phyloP scores from a whole-genome alignment of 2,888 invertebrate species.

The Pogonocherus hispidulus region DNA sequence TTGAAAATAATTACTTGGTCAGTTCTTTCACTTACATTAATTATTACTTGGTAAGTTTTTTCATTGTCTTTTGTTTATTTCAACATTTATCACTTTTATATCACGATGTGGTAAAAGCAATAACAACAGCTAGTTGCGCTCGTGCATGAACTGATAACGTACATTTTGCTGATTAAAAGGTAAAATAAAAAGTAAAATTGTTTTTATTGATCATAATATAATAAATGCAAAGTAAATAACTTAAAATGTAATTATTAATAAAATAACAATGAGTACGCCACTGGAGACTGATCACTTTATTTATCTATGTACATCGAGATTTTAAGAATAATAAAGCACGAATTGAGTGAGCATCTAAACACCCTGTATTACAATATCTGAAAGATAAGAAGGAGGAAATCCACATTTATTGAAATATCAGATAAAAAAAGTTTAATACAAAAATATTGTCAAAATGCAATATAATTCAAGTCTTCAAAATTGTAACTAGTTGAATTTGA shows the following conservation, averaged over 20 bases:
- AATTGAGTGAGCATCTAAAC: constrained; percentile 30
- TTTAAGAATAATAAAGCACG: constrained; percentile 26
- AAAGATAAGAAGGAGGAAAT: constrained; percentile 25
- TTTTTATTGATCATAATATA: background rate
- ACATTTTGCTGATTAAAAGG: no score
- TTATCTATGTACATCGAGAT: constrained; percentile 31
- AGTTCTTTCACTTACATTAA: no score
- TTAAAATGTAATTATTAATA: background rate
- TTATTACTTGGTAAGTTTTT: no score
- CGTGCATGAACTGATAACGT: no score
- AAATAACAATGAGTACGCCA: constrained; percentile 20
- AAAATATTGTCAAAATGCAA: constrained; percentile 33
- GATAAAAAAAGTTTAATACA: constrained; percentile 30
- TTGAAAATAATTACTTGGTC: no score
- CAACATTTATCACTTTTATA: no score
- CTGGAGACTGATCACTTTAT: constrained; percentile 19
- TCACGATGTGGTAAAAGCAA: no score
- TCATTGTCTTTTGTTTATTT: no score
- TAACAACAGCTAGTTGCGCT: no score
- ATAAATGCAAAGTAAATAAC: constrained; percentile 15
- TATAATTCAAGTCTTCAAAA: constrained; percentile 28
- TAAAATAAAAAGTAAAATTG: no score
- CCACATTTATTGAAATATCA: constrained; percentile 30
- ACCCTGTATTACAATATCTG: constrained; percentile 34
- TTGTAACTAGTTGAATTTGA: constrained; percentile 67